A percentile compares a stretch with the other conserved stretches of the same genome.
These are phyloP conservation scores for Umimayanthus chanpuru DNA, from an alignment of 92 coral and sea anemone species.

Conservation along the genomic window DNA sequence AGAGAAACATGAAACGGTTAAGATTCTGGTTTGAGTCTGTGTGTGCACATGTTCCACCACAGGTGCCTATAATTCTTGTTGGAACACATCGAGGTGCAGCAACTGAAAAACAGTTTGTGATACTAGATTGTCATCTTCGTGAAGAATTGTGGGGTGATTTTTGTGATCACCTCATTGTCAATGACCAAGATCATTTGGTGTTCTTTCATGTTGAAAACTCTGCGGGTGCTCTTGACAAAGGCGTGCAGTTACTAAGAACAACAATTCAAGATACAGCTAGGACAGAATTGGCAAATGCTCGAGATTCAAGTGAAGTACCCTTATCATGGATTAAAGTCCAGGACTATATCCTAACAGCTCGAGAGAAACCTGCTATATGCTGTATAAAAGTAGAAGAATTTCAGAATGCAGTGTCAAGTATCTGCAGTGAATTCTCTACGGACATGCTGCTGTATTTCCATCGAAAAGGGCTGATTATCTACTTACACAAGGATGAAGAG, in stretches of 20 bases:
- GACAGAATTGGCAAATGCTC: constrained; percentile 6
- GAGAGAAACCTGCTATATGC: not conserved
- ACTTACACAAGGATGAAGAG: constrained; percentile 48
- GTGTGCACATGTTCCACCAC: constrained; percentile 41
- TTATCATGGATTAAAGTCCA: constrained; percentile 65
- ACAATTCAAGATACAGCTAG: constrained; percentile 44
- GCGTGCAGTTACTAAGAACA: constrained; percentile 38
- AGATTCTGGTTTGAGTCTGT: constrained; percentile 66
- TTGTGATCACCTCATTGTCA: constrained; percentile 46
- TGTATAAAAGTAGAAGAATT: constrained; percentile 57
- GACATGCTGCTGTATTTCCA: constrained; percentile 60
- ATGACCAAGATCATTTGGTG: constrained; percentile 40
- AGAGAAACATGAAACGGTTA: constrained; percentile 26
- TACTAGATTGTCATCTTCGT: constrained; percentile 19
- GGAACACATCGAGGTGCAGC: constrained; percentile 60
- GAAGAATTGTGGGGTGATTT: constrained; percentile 44
- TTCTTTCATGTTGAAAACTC: constrained; percentile 68
- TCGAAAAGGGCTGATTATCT: constrained; percentile 56
- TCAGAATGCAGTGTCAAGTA: not conserved
- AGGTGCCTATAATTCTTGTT: constrained; percentile 50
- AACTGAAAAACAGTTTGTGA: not conserved
- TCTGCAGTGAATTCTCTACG: constrained; percentile 33
- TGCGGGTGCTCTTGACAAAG: constrained; percentile 29
- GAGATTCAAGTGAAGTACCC: constrained; percentile 30
- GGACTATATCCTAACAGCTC: constrained; percentile 43